Conservation (phyloP, 2,797 vertebrate genomes). For the Poeciliopsis paucimaculata region DNA sequence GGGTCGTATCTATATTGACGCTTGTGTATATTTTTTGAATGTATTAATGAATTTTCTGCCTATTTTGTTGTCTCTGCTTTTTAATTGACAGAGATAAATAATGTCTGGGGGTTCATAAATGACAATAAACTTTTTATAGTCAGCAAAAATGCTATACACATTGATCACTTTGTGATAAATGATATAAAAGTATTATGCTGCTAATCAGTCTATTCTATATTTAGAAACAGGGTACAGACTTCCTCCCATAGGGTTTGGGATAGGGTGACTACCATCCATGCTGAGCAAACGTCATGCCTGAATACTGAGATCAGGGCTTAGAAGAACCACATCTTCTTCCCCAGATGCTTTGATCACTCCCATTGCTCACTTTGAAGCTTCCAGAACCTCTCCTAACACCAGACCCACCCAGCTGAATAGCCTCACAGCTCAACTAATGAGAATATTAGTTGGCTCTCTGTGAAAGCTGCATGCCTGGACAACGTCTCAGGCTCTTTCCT, state of each 20-base stretch:
- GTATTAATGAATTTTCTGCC: neutral
- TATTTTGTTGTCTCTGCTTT: neutral
- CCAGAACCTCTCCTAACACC: neutral
- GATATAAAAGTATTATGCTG: too few species aligned
- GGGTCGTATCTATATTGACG: neutral
- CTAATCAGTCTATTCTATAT: too few species aligned
- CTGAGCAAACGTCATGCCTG: neutral
- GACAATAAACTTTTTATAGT: neutral
- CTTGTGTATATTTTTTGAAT: neutral
- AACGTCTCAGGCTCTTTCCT: neutral
- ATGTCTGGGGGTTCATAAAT: neutral
- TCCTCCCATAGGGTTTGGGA: neutral
- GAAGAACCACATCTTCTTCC: neutral
- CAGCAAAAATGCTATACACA: neutral
- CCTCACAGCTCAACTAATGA: neutral
- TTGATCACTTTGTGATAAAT: neutral
- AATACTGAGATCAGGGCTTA: neutral
- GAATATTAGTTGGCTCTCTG: neutral
- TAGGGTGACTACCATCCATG: neutral
- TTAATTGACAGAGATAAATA: neutral
- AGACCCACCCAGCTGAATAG: neutral
- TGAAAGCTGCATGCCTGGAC: slow-evolving; percentile 2
- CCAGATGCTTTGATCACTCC: neutral
- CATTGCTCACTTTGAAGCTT: neutral
- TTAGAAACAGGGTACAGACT: neutral